Evolutionary conservation across 2,797 vertebrate species (phyloP).

Genomic region (Staurois parvus): DNA sequence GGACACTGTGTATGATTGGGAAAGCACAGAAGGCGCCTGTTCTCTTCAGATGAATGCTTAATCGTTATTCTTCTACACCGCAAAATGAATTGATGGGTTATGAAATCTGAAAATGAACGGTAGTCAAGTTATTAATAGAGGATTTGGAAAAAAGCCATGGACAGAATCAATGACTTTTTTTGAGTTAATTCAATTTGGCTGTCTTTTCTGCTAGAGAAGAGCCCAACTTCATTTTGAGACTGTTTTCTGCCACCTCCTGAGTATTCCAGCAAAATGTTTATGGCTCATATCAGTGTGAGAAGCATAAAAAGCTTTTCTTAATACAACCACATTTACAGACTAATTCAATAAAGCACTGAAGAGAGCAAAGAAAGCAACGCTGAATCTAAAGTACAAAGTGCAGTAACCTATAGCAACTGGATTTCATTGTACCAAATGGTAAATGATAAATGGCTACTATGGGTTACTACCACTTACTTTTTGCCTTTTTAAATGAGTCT

Average conservation of each 20-base stretch:
- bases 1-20: background rate
- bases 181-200: slow-evolving; percentile 63
- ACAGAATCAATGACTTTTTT: slow-evolving; percentile 61
- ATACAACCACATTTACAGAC: slow-evolving; percentile 5
- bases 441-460: background rate
- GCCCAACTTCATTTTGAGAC: slow-evolving; percentile 67
- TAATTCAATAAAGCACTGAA: background rate
- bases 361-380: background rate
- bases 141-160: slow-evolving; percentile 65
- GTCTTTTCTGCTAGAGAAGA: slow-evolving; percentile 57
- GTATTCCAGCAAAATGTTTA: slow-evolving; percentile 55
- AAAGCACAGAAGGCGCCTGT: slow-evolving; percentile 53
- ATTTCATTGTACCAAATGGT: background rate
- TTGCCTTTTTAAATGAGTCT: background rate
- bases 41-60: slow-evolving; percentile 50
- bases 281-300: slow-evolving; percentile 46
- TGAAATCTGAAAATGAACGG: slow-evolving; percentile 58
- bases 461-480: background rate
- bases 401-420: background rate
- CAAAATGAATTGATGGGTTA: slow-evolving; percentile 56
- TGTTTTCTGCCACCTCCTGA: slow-evolving; percentile 68
- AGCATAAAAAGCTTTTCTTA: slow-evolving; percentile 33
- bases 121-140: slow-evolving; percentile 40
- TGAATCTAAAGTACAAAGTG: background rate
- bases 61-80: slow-evolving; percentile 47